phyloP scores from a whole-genome alignment of 2,113 vertebrate species.

The Tupaia chinensis region DNA sequence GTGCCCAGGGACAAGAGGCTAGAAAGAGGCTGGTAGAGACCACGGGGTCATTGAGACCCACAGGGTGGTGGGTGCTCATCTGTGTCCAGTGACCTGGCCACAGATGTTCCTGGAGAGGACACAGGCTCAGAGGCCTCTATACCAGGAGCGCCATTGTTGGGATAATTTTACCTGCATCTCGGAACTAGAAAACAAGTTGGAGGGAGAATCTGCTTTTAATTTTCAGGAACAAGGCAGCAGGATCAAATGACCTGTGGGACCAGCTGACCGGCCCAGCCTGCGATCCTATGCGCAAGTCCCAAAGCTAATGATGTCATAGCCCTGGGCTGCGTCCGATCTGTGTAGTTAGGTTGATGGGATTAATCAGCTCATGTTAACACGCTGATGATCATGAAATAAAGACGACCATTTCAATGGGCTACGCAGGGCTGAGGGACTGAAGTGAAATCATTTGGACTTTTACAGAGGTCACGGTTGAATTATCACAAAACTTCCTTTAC shows the following conservation, averaged over 20 bases:
- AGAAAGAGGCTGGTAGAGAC: not conserved
- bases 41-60: not conserved
- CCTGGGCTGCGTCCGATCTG: constrained; percentile 79
- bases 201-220: constrained; percentile 78
- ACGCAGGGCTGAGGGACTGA: constrained; percentile 72
- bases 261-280: constrained; percentile 46
- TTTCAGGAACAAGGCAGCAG: constrained; percentile 54
- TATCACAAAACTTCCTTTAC: constrained; percentile 89
- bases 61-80: accelerated
- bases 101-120: accelerated
- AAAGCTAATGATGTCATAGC: constrained; percentile 79
- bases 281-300: not conserved
- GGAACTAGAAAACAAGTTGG: not conserved
- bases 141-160: accelerated
- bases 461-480: constrained; percentile 89
- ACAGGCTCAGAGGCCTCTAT: not conserved
- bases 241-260: constrained; percentile 68
- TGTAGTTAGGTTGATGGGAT: constrained; percentile 86
- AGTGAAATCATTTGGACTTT: constrained; percentile 87
- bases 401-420: constrained; percentile 82
- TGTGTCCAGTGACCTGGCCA: not conserved
- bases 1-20: not conserved
- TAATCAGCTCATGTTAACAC: constrained; percentile 90
- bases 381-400: constrained; percentile 88
- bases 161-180: constrained; percentile 24